A percentile compares a stretch with the other conserved stretches of the same genome.
These are phyloP conservation scores for Caenorhabditis sp. DNA, from an alignment of 2,888 invertebrate genomes.

Conservation along the genomic window DNA sequence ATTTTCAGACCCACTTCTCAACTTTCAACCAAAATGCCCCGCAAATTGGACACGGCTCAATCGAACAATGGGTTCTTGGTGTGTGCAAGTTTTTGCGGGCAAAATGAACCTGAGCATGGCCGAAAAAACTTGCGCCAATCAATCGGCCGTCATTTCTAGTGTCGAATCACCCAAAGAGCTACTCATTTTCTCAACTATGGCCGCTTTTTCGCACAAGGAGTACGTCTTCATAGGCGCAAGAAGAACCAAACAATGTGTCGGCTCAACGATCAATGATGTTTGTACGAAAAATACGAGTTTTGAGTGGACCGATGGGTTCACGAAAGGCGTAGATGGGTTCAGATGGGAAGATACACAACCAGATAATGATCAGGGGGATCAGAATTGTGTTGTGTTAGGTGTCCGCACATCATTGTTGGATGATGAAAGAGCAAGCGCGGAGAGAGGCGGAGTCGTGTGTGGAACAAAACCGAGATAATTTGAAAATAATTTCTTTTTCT, in stretches of 20 bases:
- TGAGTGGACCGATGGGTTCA: neutral
- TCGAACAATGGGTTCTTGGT: neutral
- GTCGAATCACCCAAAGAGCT: neutral
- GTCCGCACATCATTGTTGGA: neutral
- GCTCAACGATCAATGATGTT: neutral
- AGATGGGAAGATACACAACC: neutral
- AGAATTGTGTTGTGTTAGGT: neutral
- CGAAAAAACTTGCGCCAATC: neutral
- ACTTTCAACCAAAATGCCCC: neutral
- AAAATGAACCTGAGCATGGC: neutral
- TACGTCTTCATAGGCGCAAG: neutral
- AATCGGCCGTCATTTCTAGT: neutral
- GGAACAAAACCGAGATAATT: neutral
- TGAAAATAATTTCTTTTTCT: too few species aligned
- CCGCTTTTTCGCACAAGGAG: neutral
- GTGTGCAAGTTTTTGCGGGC: neutral
- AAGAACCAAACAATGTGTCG: neutral
- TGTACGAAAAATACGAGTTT: neutral
- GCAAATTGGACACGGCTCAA: neutral
- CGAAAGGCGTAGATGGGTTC: neutral
- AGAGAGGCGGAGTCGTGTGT: neutral
- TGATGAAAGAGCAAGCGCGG: neutral
- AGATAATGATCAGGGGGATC: neutral
- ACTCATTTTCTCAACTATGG: neutral
- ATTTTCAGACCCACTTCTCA: neutral